Base-by-base conservation (phyloP, 2,888 invertebrate species). In the Drosophila diplacantha region DNA sequence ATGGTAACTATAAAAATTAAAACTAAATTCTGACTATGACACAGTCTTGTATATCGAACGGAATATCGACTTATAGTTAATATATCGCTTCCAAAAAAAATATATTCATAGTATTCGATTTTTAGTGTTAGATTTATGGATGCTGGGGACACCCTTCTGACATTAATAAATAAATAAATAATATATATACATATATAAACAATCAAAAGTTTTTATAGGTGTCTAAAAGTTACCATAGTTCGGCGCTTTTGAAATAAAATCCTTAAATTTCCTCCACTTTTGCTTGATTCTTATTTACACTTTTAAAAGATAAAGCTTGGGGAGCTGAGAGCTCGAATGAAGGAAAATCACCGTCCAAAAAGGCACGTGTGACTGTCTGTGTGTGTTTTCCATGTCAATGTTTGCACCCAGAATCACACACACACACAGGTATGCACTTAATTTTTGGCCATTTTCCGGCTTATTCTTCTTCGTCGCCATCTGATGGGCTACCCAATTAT, bases 401-500 rank as follows among this genome's bases (percentile, higher is more conserved):
- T 49, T 26, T 35, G 22, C 18, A 44, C 24, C 3, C 22, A 22
- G 4, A 22, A 3, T 4, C 20, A 11, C n/a, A 11, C 24, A 5
- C n/a, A n/a, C n/a, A 22, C n/a, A 16, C 24, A 44, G 7, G 34
- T 18, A 58, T 20, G 6, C 39, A n/a, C 62, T 24, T 34, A 32
- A 18, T 22, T 49, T 39, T 18, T 20, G 44, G 35, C 31, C 24
- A n/a, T 29, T 39, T 18, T 34, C 29, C n/a, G 16, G 18, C 43
- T 53, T 6, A 11, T 24, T 9, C n/a, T 18, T 22, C 41, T 29
- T 18, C 60, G 3, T 43, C 51, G 11, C 24, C 53, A 52, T 47
- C 60, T 55, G 59, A 58, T 62, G 60, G 63, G 70, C 73, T 72
- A 79, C 76, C 72, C 78, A 79, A 79, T 79, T 79, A 79, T 79